Percentiles rank a stretch among this genome's conserved stretches.
phyloP scores from a whole-genome alignment of 2,888 invertebrate genomes.

The Hetaerina titia region DNA sequence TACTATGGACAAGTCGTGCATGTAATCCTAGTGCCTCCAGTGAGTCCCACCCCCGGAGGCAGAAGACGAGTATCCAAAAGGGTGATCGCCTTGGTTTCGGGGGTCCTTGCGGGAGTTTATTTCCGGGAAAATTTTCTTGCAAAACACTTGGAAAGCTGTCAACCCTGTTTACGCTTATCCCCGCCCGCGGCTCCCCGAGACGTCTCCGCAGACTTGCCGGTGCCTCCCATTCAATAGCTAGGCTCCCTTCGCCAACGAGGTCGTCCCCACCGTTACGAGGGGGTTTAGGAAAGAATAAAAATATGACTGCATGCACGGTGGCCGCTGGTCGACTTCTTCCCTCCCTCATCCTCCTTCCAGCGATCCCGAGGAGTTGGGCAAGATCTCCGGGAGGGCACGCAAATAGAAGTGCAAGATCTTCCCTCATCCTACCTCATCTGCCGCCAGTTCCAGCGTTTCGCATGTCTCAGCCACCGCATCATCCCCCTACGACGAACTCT shows the following conservation, averaged over 20 bases:
- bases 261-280: neutral
- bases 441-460: neutral
- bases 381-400: neutral
- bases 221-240: slow-evolving; percentile 18
- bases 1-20: no score
- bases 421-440: neutral
- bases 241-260: no score
- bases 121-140: slow-evolving; percentile 3
- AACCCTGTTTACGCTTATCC: neutral
- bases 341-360: neutral
- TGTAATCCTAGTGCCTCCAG: no score
- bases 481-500: neutral
- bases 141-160: neutral
- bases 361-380: neutral
- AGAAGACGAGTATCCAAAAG: no score
- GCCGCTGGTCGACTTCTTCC: neutral
- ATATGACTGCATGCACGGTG: neutral
- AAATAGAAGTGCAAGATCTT: neutral
- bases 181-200: neutral
- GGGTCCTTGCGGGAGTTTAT: neutral
- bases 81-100: neutral
- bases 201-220: neutral
- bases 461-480: neutral
- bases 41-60: no score
- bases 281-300: neutral